These are phyloP conservation scores for Spisula solida DNA, from an alignment of 2,888 invertebrate genomes.

Conservation along the genomic window DNA sequence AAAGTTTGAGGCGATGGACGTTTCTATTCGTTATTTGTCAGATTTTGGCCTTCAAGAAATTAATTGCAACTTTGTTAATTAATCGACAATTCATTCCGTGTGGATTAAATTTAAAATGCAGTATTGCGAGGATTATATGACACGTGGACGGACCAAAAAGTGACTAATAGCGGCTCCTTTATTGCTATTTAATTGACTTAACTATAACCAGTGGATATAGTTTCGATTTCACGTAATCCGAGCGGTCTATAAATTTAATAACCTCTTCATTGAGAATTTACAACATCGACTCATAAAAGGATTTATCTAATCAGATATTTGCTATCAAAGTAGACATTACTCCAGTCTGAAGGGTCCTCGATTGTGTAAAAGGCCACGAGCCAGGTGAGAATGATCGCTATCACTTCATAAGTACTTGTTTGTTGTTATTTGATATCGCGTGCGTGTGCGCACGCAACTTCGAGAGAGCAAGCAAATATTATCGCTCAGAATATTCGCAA, in stretches of 20 bases:
- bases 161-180: not conserved
- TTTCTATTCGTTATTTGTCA: too few relatives aligned
- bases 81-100: not conserved
- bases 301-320: slow-evolving; percentile 57
- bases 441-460: slow-evolving; percentile 59
- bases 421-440: slow-evolving; percentile 69
- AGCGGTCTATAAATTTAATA: slow-evolving; percentile 23
- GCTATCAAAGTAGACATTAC: slow-evolving; percentile 46
- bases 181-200: slow-evolving; percentile 24
- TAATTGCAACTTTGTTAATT: too few relatives aligned
- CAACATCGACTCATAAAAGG: slow-evolving; percentile 24
- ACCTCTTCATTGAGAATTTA: slow-evolving; percentile 35
- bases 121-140: not conserved
- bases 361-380: slow-evolving; percentile 48
- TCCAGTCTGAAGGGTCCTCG: slow-evolving; percentile 38
- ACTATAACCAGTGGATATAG: slow-evolving; percentile 7
- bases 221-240: slow-evolving; percentile 33
- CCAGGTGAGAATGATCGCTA: slow-evolving; percentile 59
- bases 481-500: slow-evolving; percentile 52
- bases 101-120: not conserved
- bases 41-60: too few relatives aligned
- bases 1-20: too few relatives aligned
- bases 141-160: not conserved
- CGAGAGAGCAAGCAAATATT: slow-evolving; percentile 54
- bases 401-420: slow-evolving; percentile 54